Evolutionary conservation across 1,140 invertebrate species (phyloP), one percentile per base, ranked within the genome.

Genomic region (Phocides pigmalion): DNA sequence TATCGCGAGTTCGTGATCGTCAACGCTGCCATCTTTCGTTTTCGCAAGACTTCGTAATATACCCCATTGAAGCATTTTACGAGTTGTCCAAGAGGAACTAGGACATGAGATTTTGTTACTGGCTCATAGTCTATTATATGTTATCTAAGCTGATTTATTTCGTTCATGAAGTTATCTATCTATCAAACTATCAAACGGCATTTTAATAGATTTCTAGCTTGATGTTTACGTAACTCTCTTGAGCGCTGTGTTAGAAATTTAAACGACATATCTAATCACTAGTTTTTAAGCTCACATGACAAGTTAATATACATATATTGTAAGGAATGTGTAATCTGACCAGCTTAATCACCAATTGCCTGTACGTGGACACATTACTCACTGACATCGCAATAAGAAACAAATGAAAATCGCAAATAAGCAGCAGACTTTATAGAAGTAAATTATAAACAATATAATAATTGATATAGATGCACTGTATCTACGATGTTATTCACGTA

Each of bases 111-210:
- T n/a, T n/a, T n/a, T n/a, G n/a, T n/a, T n/a, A n/a, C n/a, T n/a
- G n/a, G n/a, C n/a, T n/a, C n/a, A n/a, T n/a, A n/a, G n/a, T n/a
- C n/a, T n/a, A n/a, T n/a, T n/a, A n/a, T 32, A 44, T 42, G 22
- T 44, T 58, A 58, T 58, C 54, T 44, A 58, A 58, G 41, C 53
- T 56, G 53, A 42, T 56, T 56, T 56, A 56, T 56, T 56, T 58
- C 17, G 22, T 58, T 58, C 39, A 14, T 32, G 25, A 1, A 3
- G 28, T 56, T 42, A 44, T 25, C 20, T 41, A 56, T 42, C 37
- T 56, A 42, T 42, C 20, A 56, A 42, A 28, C 53, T 42, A 42
- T 16, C 14, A 25, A 47, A 35, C n/a, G 4, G 5, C 9, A 25
- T 41, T 20, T 56, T 42, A 42, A 42, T 42, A 25, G 12, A 42